Evolutionary conservation across 2,888 invertebrate species (phyloP), one percentile per base, ranked within the genome.

Genomic region (Heteromurus nitidus): DNA sequence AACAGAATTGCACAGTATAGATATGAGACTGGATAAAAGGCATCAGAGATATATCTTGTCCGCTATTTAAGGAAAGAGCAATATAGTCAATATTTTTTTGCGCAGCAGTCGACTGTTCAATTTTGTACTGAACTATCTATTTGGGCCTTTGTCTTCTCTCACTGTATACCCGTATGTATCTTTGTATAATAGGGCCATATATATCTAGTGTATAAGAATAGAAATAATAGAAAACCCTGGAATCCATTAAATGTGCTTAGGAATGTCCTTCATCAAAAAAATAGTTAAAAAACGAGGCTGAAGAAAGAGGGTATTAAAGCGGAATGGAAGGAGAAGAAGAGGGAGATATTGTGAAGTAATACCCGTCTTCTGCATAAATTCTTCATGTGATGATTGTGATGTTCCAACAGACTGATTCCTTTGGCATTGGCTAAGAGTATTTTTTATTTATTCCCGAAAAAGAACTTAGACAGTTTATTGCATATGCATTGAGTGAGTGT

Each of bases 371-470:
- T 58, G 36, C 22, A 65, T 65, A 47, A 65, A 65, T 65, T 65
- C 44, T 65, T 65, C 44, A 65, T 65, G 42, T 65, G 62, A 62
- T 62, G 28, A 65, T 65, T 65, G 65, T 65, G 44, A 65, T 65
- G 65, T 44, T 42, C 47, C 44, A 26, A 65, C 44, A 42, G 65
- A 44, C 44, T 65, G 44, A 42, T 44, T 42, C 47, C 44, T 65
- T n/a, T n/a, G n/a, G n/a, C n/a, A n/a, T n/a, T 18, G 20, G 22
- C 36, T 22, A 36, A 47, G n/a, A n/a, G 22, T 62, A n/a, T 24
- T 31, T 62, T 60, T 50, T 36, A 36, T 58, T 58, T 58, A 58
- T 58, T 58, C 58, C 18, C 22, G 16, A 24, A 58, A 58, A 58
- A 22, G 18, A n/a, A 60, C 60, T 60, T 11, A n/a, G n/a, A n/a